Evolutionary conservation across 2,797 vertebrate genomes (phyloP), one percentile per base, ranked within the genome.

Genomic region (Podarcis siculus): DNA sequence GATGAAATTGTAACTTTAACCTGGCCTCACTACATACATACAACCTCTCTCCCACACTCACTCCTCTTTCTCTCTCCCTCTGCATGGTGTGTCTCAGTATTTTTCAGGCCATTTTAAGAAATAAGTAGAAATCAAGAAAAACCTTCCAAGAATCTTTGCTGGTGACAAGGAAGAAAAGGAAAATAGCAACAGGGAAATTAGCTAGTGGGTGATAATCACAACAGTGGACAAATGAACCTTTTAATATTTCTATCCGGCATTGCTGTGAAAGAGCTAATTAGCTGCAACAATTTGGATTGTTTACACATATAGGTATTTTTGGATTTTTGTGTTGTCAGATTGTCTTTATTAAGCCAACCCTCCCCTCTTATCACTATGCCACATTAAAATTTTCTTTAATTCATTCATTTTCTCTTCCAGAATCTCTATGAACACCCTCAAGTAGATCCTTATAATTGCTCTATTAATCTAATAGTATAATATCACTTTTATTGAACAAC

Each of bases 401-500:
- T 80, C 69, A 88, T 89, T 87, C 71, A 87, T 69, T 79, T 80
- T 86, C 45, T 84, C 23, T 84, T 23, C 45, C 76, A 72, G 82
- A 86, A 82, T 82, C 27, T 55, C 42, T 80, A 85, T 75, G 67
- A 69, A 76, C 49, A 89, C 61, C 71, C 86, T 86, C 71, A 81
- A 85, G 58, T 87, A 85, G 32, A 71, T 81, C 80, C 45, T 55
- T 76, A 7, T 35, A 89, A 19, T 86, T 86, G 80, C 78, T 5
- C 45, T 86, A 75, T 91, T 91, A 82, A 90, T 83, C 30, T 85
- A 93, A 10, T 87, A 91, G 49, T 75, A 85, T 69, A 82, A 69
- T 89, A 89, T 82, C 71, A 79, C 66, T 71, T 90, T 90, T 91
- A 79, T 4, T 91, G 55, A 92, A 86, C 21, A 90, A 87, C 2